Base-by-base conservation (phyloP, 2,797 vertebrate species). In the Pangasius mekongensis region DNA sequence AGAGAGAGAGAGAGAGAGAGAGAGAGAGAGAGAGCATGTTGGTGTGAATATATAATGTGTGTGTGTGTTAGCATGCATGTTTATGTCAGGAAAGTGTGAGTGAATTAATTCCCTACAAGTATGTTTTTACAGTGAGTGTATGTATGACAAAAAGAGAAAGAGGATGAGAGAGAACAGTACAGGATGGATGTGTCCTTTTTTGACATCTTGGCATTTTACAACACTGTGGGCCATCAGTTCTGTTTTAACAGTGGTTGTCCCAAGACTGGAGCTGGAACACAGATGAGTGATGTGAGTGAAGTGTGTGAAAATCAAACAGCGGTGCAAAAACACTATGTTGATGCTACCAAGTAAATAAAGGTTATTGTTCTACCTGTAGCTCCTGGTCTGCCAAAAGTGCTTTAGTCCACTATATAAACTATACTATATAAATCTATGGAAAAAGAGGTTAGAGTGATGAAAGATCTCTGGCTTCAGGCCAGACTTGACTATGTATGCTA, bases 141-240 rank as follows among this genome's bases (percentile, higher is more conserved):
- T 76, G 11, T 54, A 78, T 78, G 76, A 30, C 7, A 77, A 78
- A 78, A 78, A 10, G 6, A 77, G 14, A 30, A 54, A 30, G 16
- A 33, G 10, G 3, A 30, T 78, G 7, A 78, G 16, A 30, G 22
- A 64, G 56, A 58, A 84, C 2, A 60, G 20, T 3, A 47, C 52
- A 85, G 36, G 30, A 76, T 78, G 64, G 47, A 86, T 87, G 82
- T 82, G 88, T 89, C 88, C 88, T 89, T 89, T 89, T 66, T 69
- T 69, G 67, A 36, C 16, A 73, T 56, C 13, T 85, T 89, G 82
- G 89, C 85, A 88, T 89, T 86, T 89, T 36, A 87, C 86, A 91
- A 86, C 81, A 91, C 74, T 85, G 87, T 86, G 58, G 60, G 27
- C 89, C 43, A 49, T 27, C 5, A 27, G 73, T 54, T 89, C 82